phyloP scores from a whole-genome alignment of 2,888 invertebrate species.

The Imbricaverruca yamaguchii region DNA sequence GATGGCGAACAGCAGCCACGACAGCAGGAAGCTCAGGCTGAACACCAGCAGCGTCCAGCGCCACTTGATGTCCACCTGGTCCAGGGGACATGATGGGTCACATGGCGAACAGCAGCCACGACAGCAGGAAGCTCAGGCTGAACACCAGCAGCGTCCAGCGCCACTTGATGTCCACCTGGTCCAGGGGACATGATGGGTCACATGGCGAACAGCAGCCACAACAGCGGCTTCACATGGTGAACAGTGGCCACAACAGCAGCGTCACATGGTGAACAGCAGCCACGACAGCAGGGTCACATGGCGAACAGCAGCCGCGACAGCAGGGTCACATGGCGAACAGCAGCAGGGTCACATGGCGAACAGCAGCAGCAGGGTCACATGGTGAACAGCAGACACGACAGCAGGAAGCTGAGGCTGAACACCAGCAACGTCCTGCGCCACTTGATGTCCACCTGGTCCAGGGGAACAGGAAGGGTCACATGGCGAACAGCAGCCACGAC shows the following conservation, averaged over 20 bases:
- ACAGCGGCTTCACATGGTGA: constrained; percentile 77
- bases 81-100: no score
- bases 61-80: constrained; percentile 73
- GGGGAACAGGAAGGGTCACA: constrained; percentile 42
- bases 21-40: constrained; percentile 78
- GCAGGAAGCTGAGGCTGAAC: constrained; percentile 83
- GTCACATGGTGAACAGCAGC: constrained; percentile 84
- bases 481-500: constrained; percentile 85
- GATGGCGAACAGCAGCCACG: constrained; percentile 85
- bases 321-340: constrained; percentile 88
- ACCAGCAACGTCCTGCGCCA: constrained; percentile 93
- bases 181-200: no score
- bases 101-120: constrained; percentile 85
- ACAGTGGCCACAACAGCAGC: no score
- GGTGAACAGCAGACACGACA: constrained; percentile 81
- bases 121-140: constrained; percentile 78
- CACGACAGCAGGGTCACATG: constrained; percentile 63
- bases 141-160: constrained; percentile 88
- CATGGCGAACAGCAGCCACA: constrained; percentile 81
- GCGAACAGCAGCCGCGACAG: constrained; percentile 89
- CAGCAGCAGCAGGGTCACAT: constrained; percentile 64
- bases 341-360: constrained; percentile 87
- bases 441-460: constrained; percentile 59
- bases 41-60: constrained; percentile 88
- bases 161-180: constrained; percentile 73